Base-by-base conservation (phyloP, 2,113 vertebrate genomes). In the Murina feae region DNA sequence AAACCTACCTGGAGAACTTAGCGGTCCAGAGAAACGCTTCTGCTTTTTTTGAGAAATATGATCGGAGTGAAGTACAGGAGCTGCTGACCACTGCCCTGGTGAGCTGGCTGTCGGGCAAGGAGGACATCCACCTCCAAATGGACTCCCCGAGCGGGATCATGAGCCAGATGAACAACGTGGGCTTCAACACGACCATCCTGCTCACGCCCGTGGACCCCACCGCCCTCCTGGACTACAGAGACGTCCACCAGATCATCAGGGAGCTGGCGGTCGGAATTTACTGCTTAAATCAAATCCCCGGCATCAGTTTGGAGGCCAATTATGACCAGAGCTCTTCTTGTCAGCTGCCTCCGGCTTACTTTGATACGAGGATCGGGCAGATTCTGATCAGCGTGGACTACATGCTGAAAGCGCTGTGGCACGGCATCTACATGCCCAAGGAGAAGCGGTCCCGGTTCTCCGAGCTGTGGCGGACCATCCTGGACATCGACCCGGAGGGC, bases 231-330 rank as follows among this genome's bases (percentile, higher is more conserved):
- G 98, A 98, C 90, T 98, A 97, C 25, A 97, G 97, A n/a, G 97
- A 98, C 74, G 97, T 98, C 39, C 98, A 98, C 86, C 98, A 98
- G 96, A 98, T 99, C 58, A 86, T 98, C 86, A 96, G 98, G 60
- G 98, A 98, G 78, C 92, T 98, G 85, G 86, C 98, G 21, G 53
- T 98, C 85, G 98, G 98, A 51, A 98, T 98, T 91, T 98, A 98
- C 93, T 98, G 98, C 91, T 97, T 98, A 81, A 98, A 98, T 71
- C 98, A 99, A 95, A 96, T 98, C 32, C 98, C 98, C 39, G 97
- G 97, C 1, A 97, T 98, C 86, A 97, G 96, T 95, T 96, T 98
- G 75, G 97, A 98, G 93, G 96, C 97, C 49, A 98, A 98, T 93
- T 98, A 96, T 60, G 98, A 98, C 94, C 96, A 98, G 90, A 98